phyloP scores from a whole-genome alignment of 1,140 invertebrate species.

The Drosophila mayri region DNA sequence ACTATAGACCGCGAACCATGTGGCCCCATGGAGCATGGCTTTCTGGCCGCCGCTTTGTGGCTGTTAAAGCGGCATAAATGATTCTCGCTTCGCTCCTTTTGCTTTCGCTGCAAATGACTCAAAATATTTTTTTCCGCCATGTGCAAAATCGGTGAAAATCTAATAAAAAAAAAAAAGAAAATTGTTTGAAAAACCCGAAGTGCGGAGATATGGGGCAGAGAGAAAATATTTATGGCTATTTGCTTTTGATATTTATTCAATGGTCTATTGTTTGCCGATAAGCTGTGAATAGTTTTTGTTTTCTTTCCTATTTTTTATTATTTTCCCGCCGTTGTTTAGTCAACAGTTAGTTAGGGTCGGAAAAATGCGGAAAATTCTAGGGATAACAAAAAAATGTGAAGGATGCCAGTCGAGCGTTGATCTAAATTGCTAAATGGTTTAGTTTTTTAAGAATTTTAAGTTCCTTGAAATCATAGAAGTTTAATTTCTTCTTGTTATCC shows the following conservation, averaged over 20 bases:
- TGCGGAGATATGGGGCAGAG: constrained; percentile 32
- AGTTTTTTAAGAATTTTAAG: not conserved
- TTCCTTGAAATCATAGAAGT: not conserved
- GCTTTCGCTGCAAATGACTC: constrained; percentile 25
- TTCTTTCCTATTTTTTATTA: constrained; percentile 10
- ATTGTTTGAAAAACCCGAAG: constrained; percentile 17
- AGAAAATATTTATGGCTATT: constrained; percentile 78
- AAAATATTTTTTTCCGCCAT: constrained; percentile 72
- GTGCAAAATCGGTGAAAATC: constrained; percentile 50
- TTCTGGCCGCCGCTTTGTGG: constrained; percentile 63
- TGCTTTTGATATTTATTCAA: constrained; percentile 81
- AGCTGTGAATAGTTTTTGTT: constrained; percentile 72
- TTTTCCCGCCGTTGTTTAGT: constrained; percentile 16
- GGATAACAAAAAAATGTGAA: not conserved
- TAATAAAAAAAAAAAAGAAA: constrained; percentile 46
- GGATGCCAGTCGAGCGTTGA: not conserved
- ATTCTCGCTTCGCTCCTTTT: constrained; percentile 41
- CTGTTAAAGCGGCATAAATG: constrained; percentile 81
- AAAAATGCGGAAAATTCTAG: constrained; percentile 23
- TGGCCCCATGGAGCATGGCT: constrained; percentile 15
- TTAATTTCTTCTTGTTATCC: not conserved
- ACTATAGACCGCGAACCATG: constrained; percentile 29
- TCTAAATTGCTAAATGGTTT: constrained; percentile 6
- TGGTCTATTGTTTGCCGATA: constrained; percentile 79
- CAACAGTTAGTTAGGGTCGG: constrained; percentile 32